Conservation (phyloP, 1,140 invertebrate species). For the Tetranychus cinnabarinus region DNA sequence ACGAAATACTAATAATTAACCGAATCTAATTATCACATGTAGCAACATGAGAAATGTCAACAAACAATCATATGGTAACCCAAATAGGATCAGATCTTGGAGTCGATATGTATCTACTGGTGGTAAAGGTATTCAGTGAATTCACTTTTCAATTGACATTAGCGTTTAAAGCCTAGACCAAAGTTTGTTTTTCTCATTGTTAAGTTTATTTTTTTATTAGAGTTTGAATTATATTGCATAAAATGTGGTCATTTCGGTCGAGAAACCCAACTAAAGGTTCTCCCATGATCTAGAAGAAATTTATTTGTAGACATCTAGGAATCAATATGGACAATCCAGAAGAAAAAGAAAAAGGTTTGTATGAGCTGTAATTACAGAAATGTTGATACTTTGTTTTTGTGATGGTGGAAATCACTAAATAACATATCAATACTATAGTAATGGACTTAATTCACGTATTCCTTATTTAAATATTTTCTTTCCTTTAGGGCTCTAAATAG, state of each 20-base stretch:
- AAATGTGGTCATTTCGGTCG: conserved; percentile 89
- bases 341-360: conserved; percentile 62
- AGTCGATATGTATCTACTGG: too few relatives aligned
- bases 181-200: too few relatives aligned
- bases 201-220: too few relatives aligned
- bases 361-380: too few relatives aligned
- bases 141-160: too few relatives aligned
- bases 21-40: too few relatives aligned
- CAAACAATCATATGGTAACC: too few relatives aligned
- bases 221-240: neutral
- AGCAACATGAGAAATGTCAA: too few relatives aligned
- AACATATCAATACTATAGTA: neutral
- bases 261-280: conserved; percentile 77
- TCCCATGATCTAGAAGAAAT: conserved; percentile 66
- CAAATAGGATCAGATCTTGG: too few relatives aligned
- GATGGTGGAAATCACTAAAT: neutral
- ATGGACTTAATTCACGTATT: neutral
- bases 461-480: neutral
- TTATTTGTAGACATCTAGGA: conserved; percentile 41
- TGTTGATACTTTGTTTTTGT: neutral
- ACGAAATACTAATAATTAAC: too few relatives aligned
- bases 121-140: too few relatives aligned
- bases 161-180: too few relatives aligned
- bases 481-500: conserved; percentile 18
- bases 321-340: conserved; percentile 68